Conservation (phyloP, 2,888 invertebrate species). For the Schizaphis graminum region DNA sequence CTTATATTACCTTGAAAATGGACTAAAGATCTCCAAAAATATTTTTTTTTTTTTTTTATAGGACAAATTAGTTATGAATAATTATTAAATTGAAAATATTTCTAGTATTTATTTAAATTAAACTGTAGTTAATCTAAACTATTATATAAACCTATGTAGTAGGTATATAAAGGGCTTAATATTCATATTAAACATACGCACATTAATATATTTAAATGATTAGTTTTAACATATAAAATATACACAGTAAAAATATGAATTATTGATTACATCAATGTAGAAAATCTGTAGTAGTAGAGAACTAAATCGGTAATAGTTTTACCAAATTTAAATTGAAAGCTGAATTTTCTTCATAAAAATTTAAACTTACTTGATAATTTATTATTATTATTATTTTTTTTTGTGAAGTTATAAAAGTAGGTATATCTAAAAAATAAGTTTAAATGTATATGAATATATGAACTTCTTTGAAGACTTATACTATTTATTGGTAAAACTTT, state of each 20-base stretch:
- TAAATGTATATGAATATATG: background rate
- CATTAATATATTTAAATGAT: background rate
- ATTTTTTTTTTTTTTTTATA: background rate
- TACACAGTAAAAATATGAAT: background rate
- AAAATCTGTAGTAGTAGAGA: background rate
- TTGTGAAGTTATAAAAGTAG: background rate
- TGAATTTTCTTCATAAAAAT: background rate
- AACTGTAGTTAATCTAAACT: background rate
- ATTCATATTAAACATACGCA: background rate
- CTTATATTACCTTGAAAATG: background rate
- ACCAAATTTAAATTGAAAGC: background rate
- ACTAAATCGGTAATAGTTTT: background rate
- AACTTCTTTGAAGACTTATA: background rate
- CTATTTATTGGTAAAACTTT: background rate
- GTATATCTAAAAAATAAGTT: background rate
- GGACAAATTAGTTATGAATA: background rate
- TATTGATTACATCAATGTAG: background rate
- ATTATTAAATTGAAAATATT: background rate
- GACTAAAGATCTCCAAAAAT: background rate
- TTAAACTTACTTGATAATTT: background rate
- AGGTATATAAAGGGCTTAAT: too few species aligned
- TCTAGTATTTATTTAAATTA: background rate
- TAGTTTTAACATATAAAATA: background rate
- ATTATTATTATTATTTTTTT: background rate
- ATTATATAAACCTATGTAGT: too few species aligned